Evolutionary conservation across 2,888 invertebrate genomes (phyloP).

Genomic region (Eristalinus sepulchralis): DNA sequence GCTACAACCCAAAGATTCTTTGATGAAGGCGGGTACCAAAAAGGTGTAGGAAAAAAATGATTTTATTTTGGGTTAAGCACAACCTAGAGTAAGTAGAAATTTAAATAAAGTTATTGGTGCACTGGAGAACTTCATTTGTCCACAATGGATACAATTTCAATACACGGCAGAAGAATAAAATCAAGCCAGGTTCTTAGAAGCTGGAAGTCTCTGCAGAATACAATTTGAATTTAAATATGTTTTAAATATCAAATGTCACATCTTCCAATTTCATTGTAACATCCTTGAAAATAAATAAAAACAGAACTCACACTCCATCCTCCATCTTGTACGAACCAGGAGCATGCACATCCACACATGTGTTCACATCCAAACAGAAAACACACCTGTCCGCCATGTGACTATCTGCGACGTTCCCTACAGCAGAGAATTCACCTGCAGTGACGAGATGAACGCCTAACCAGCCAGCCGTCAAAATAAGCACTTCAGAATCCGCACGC

Average conservation of each 20-base stretch:
- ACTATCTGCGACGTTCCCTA: background rate
- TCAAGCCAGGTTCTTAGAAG: too few species aligned
- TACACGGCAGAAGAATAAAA: too few species aligned
- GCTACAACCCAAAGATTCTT: slow-evolving; percentile 4
- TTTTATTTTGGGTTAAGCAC: background rate
- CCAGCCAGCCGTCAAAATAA: background rate
- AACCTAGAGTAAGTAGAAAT: background rate
- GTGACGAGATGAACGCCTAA: background rate
- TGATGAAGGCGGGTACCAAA: slow-evolving; percentile 5
- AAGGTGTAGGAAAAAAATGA: slow-evolving; percentile 8
- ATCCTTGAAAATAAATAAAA: too few species aligned
- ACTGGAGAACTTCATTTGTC: too few species aligned
- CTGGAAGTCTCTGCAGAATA: too few species aligned
- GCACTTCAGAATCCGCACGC: background rate
- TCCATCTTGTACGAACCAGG: background rate
- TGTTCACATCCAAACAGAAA: background rate
- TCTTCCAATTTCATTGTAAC: too few species aligned
- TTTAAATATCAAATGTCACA: too few species aligned
- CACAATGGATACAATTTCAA: too few species aligned
- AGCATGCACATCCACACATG: background rate
- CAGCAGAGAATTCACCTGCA: background rate
- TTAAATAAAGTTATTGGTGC: background rate
- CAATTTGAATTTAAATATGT: too few species aligned
- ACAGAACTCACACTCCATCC: background rate
- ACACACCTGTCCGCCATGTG: background rate